Percentiles rank a stretch among this genome's conserved stretches.
phyloP scores from a whole-genome alignment of 1,140 invertebrate species.

The Megalonaias nervosa region DNA sequence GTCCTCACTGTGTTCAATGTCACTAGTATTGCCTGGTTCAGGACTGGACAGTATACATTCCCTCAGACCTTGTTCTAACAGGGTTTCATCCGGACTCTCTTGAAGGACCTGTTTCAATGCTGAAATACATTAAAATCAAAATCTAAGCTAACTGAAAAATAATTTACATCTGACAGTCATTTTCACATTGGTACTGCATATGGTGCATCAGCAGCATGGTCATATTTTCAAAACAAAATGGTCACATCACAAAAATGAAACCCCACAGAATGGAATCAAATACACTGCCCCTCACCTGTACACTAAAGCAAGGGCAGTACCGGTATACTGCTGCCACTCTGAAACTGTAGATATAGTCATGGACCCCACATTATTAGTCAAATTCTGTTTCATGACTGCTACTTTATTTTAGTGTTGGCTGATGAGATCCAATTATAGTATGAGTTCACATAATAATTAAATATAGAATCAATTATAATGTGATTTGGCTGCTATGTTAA shows the following conservation, averaged over 20 bases:
- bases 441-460: no score
- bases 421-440: no score
- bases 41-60: conserved; percentile 84
- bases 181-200: neutral
- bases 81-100: conserved; percentile 83
- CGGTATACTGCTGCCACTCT: neutral
- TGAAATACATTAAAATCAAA: conserved; percentile 40
- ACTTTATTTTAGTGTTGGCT: no score
- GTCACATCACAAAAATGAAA: no score
- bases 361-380: neutral
- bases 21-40: conserved; percentile 53
- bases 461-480: no score
- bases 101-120: conserved; percentile 89
- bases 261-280: no score
- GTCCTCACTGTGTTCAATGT: conserved; percentile 60
- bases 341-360: neutral
- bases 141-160: neutral
- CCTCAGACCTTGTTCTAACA: conserved; percentile 86
- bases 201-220: neutral
- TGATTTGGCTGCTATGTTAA: no score
- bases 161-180: neutral
- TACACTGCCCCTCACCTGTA: neutral
- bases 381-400: no score
- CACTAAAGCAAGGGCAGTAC: neutral
- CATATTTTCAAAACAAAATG: neutral